A percentile compares a stretch with the other conserved stretches of the same genome.
These are phyloP conservation scores for Gastrophryne carolinensis DNA, from an alignment of 2,797 vertebrate species.

Conservation along the genomic window DNA sequence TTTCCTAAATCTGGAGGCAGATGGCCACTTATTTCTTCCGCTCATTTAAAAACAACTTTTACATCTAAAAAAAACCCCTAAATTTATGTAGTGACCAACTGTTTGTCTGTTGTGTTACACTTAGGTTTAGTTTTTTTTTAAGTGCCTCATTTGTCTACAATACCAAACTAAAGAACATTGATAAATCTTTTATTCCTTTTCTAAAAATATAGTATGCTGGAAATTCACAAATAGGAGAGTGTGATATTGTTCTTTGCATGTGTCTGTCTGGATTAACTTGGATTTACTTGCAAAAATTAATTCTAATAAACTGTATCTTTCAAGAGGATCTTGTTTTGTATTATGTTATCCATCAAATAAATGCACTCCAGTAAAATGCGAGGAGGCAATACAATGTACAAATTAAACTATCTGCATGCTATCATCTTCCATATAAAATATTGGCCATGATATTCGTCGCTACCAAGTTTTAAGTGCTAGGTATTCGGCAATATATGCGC, in stretches of 20 bases:
- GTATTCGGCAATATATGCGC: slow-evolving; percentile 47
- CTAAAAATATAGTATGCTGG: background rate
- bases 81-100: background rate
- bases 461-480: slow-evolving; percentile 52
- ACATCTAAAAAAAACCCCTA: background rate
- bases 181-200: slow-evolving; percentile 16
- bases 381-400: slow-evolving; percentile 47
- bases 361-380: slow-evolving; percentile 47
- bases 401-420: slow-evolving; percentile 55
- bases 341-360: slow-evolving; percentile 50
- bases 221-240: slow-evolving; percentile 1
- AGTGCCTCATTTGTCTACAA: background rate
- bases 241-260: slow-evolving; percentile 28
- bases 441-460: slow-evolving; percentile 45
- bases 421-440: slow-evolving; percentile 53
- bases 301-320: slow-evolving; percentile 45
- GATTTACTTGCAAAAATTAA: slow-evolving; percentile 44
- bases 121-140: slow-evolving; percentile 22
- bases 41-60: slow-evolving; percentile 11
- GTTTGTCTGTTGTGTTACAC: slow-evolving; percentile 2
- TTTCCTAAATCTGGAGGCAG: background rate
- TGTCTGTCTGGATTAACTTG: slow-evolving; percentile 40
- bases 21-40: slow-evolving; percentile 5
- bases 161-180: slow-evolving; percentile 1
- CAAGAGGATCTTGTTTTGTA: slow-evolving; percentile 40